These are phyloP conservation scores for Lacerta bilineata DNA, from an alignment of 2,797 vertebrate species.

Conservation along the genomic window DNA sequence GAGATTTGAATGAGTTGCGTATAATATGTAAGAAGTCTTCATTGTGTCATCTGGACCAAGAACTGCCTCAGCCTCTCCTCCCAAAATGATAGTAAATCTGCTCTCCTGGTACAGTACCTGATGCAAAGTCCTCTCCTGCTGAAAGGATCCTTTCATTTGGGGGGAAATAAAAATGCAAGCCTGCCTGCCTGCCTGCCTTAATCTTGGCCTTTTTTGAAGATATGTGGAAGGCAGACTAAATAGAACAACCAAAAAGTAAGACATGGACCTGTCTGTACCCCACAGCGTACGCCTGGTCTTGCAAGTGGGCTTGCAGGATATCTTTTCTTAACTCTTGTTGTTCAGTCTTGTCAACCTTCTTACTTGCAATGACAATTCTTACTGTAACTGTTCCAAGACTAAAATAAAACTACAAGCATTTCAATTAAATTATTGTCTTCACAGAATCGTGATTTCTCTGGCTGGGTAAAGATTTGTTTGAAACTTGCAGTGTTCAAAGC, in stretches of 20 bases:
- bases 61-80: slow-evolving; percentile 15
- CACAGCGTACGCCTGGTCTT: slow-evolving; percentile 43
- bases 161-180: slow-evolving; percentile 22
- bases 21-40: background rate
- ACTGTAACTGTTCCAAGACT: slow-evolving; percentile 73
- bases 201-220: slow-evolving; percentile 38
- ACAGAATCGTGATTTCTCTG: background rate
- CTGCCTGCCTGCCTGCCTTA: slow-evolving; percentile 33
- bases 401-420: slow-evolving; percentile 68
- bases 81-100: slow-evolving; percentile 42
- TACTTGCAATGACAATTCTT: slow-evolving; percentile 76
- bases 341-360: slow-evolving; percentile 55
- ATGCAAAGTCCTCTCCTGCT: slow-evolving; percentile 42
- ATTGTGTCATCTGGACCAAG: background rate
- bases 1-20: too few relatives aligned
- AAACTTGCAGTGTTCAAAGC: background rate
- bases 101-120: slow-evolving; percentile 60
- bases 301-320: slow-evolving; percentile 63
- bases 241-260: slow-evolving; percentile 39
- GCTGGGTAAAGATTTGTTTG: background rate
- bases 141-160: slow-evolving; percentile 20
- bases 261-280: slow-evolving; percentile 52
- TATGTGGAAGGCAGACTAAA: slow-evolving; percentile 38
- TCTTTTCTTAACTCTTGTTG: slow-evolving; percentile 68
- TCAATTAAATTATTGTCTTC: slow-evolving; percentile 37